A percentile compares a stretch with the other conserved stretches of the same genome.
Conservation (phyloP, 2,888 invertebrate genomes). For the Limenitis arthemis region DNA sequence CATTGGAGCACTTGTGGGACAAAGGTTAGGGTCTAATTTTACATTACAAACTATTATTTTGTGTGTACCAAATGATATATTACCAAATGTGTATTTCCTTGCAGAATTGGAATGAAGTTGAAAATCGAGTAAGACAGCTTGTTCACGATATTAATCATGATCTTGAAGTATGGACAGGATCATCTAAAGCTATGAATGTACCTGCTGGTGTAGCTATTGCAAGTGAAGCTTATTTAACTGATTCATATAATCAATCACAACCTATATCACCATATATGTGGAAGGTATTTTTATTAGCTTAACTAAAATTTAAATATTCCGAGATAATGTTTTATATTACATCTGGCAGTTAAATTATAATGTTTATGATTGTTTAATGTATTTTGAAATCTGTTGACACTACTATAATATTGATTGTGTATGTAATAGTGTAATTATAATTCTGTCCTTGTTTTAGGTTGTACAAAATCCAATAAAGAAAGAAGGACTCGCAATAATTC, state of each 20-base stretch:
- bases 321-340: no score
- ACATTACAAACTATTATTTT: no score
- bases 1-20: slow-evolving; percentile 44
- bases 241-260: slow-evolving; percentile 19
- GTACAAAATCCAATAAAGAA: slow-evolving; percentile 33
- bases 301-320: background rate
- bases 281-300: slow-evolving; percentile 36
- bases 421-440: no score
- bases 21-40: slow-evolving; percentile 26
- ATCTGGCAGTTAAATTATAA: no score
- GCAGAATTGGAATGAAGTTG: slow-evolving; percentile 46
- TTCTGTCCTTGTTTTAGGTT: slow-evolving; percentile 34
- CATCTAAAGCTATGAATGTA: slow-evolving; percentile 17
- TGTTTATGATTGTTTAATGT: no score
- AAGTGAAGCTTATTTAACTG: slow-evolving; percentile 5
- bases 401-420: no score
- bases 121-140: slow-evolving; percentile 34
- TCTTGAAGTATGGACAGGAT: slow-evolving; percentile 38
- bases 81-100: background rate
- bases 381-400: no score
- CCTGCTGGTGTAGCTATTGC: background rate
- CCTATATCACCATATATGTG: slow-evolving; percentile 38
- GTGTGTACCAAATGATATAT: no score
- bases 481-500: slow-evolving; percentile 42
- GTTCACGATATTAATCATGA: slow-evolving; percentile 23